Base-by-base conservation (phyloP, 2,113 vertebrate species). In the Esox niger region DNA sequence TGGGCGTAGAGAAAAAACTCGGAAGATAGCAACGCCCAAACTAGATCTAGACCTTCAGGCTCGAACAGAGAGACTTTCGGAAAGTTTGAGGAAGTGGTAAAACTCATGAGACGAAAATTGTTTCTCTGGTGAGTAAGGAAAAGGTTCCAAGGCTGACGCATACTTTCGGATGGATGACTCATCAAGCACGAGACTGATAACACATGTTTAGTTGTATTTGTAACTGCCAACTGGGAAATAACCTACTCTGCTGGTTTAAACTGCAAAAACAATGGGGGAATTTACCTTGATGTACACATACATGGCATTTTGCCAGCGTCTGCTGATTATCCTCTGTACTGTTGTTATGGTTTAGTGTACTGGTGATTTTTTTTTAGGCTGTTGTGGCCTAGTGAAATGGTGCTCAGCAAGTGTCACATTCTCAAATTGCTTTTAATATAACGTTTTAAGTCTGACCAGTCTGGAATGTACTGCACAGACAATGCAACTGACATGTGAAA, bases 161-260 rank as follows among this genome's bases (percentile, higher is more conserved):
- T 17, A 58, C 35, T 78, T 64, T 59, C 38, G 75, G 82, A 77
- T 55, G 57, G 74, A 82, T 87, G 82, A 87, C 70, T 86, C 85
- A 82, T 71, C 80, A 32, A 2, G 80, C 70, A 23, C 11, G 23
- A 23, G 9, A 56, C 21, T 6, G 31, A 61, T 33, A 32, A 35
- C 58, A 61, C 30, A 17, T 61, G 31, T 23, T 30, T 9, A 26
- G 11, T n/a, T 26, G 29, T 6, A 9, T 17, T 32, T 5, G 32
- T 20, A n/a, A 20, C 13, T 6, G n/a, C 33, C 31, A 32, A 9
- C 52, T 27, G 52, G 83, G 85, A 81, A 78, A 61, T 75, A 81
- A 76, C 79, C 78, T 25, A 56, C 54, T 25, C n/a, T 26, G 54
- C 49, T 23, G 49, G 20, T 8, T 23, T 13, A 49, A 21, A n/a